Conservation (phyloP, 2,797 vertebrate species). For the Pelodytes ibericus region DNA sequence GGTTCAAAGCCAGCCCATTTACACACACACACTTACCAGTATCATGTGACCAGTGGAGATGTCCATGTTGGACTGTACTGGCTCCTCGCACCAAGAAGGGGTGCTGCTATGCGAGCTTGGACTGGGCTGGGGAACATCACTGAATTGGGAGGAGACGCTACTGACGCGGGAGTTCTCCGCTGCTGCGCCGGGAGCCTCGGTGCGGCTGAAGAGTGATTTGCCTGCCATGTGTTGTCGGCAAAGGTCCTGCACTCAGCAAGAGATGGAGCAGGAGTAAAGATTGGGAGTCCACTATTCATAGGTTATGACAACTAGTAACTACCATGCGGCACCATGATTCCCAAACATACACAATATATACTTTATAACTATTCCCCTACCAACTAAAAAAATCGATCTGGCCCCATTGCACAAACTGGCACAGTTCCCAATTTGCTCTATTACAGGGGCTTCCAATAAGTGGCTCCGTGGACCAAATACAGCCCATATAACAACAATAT, state of each 20-base stretch:
- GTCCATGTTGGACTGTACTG: constrained; percentile 97
- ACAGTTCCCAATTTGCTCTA: no score
- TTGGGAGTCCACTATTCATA: background rate
- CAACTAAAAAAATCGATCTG: no score
- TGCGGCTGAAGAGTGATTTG: constrained; percentile 85
- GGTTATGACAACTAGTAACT: background rate
- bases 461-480: no score
- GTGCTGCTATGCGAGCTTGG: constrained; percentile 98
- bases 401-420: no score
- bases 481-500: no score
- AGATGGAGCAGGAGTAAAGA: background rate
- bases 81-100: constrained; percentile 96
- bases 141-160: constrained; percentile 97
- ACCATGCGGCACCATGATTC: no score
- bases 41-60: constrained; percentile 99
- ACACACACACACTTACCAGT: constrained; percentile 89
- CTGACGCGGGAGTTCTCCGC: constrained; percentile 89
- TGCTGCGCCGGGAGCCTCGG: constrained; percentile 66
- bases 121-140: constrained; percentile 91
- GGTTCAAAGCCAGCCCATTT: no score
- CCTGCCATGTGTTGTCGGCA: constrained; percentile 98
- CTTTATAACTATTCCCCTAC: no score
- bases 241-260: constrained; percentile 79
- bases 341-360: no score
- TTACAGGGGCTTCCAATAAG: no score